Base-by-base conservation (phyloP, 2,797 vertebrate species). In the Prunella strophiata region DNA sequence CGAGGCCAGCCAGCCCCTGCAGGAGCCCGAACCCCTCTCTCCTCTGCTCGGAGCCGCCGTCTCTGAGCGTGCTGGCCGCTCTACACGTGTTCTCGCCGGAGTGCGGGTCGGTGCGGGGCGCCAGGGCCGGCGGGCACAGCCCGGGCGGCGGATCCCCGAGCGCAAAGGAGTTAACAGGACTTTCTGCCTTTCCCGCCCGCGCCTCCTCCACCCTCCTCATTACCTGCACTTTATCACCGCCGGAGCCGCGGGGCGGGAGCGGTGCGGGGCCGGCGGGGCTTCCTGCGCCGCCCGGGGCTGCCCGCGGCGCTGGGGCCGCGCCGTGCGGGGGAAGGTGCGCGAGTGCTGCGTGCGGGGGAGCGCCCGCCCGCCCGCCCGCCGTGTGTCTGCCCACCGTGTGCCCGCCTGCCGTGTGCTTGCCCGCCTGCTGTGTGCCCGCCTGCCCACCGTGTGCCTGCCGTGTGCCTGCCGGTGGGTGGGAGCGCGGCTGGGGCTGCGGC, bases 101-200 rank as follows among this genome's bases (percentile, higher is more conserved):
- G 23, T 16, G 21, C 9, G 40, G 52, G 10, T 65, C 54, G 3
- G 45, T 30, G 58, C 66, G 9, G 57, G 7, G 9, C 50, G 14
- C 17, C 16, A 15, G 57, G 57, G 57, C 57, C 34, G 70, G 45
- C 1, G 85, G 22, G 34, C 18, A 48, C 38, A 18, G 14, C 48
- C 7, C 25, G 9, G 50, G 30, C 38, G 54, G 73, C 76, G 54
- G 29, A 61, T 20, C 34, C 43, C 76, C 23, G 85, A 89, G 71
- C 79, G 76, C 85, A 87, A 82, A 96, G 78, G 89, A 89, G 91
- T 93, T 95, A 94, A 87, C 63, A 91, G 88, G 92, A 91, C 85
- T 93, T 91, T 87, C 70, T 80, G 88, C 32, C 85, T 71, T 65
- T 89, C 85, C 70, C 71, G 77, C 73, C 57, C 79, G 77, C 91